Evolutionary conservation across 2,113 vertebrate species (phyloP), one percentile per base, ranked within the genome.

Genomic region (Pao palembangensis): DNA sequence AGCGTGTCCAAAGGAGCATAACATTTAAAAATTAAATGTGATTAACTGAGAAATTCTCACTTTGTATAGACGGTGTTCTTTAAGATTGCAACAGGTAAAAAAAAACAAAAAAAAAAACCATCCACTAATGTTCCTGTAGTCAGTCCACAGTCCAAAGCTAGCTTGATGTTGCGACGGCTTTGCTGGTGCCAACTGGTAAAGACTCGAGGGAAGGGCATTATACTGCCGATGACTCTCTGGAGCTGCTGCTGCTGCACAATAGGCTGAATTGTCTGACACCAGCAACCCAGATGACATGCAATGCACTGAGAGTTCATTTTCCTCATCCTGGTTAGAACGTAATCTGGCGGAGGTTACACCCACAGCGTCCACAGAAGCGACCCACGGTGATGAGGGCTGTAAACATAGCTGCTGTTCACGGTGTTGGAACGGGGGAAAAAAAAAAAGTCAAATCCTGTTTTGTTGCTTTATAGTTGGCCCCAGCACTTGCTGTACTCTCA

Each of bases 271-370:
- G 89, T 91, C 66, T 78, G 69, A 71, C 71, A 68, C 47, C 34
- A 66, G 67, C 63, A 62, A 67, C 60, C 71, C 67, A 67, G 84
- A 89, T 88, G 76, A 64, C 80, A 79, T 89, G 87, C 74, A 78
- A 73, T 87, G 81, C 83, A 73, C 58, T 73, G 62, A 19, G 44
- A 83, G 82, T 83, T 84, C 64, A 81, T 80, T 87, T 85, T 76
- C 86, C 81, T 67, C 71, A 66, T 85, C 76, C 79, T 80, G 64
- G 64, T 55, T 59, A 28, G n/a, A 52, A 57, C 34, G 54, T 56
- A 58, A 64, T 51, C 12, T 61, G 11, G 8, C 34, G 34, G 11
- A 41, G 64, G 59, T 83, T 82, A 76, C 86, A 76, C 84, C 87
- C 83, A 83, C 49, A 41, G 34, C 3, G 34, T 3, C 57, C 49